Evolutionary conservation across 1,140 invertebrate genomes (phyloP), one percentile per base, ranked within the genome.

Genomic region (Pachyrhynchus sulphureomaculatus): DNA sequence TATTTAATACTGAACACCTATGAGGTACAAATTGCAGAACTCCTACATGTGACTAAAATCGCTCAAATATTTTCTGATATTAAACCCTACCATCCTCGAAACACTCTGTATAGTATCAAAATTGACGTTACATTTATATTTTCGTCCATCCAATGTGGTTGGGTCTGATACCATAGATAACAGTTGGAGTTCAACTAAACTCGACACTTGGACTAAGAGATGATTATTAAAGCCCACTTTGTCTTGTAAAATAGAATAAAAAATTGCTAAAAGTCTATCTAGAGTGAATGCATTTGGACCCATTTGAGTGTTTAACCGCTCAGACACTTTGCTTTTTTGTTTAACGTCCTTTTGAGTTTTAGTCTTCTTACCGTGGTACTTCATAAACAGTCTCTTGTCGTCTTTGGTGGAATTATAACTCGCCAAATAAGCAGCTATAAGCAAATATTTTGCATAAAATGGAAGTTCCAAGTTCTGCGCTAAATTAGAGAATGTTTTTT

Each of bases 381-480:
- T 92, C 69, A 90, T 81, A 72, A 93, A 95, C 2, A 93, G 75
- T 51, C 88, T 80, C 72, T 89, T 91, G 74, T 96, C 93, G 67
- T 90, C 86, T 69, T 91, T 93, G 0, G 87, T 82, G 0, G 91
- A 89, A 77, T 95, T 95, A 69, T 95, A 92, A 18, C 93, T 96
- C 0, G 93, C 93, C 54, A 96, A 77, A 75, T 92, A 96, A 5
- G 92, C 88, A 18, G 93, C 91, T 21, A 96, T 91, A 2, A 96
- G 76, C 29, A 96, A 79, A 75, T 86, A 95, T 75, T 95, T 95
- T 0, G 89, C 88, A 76, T 93, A 95, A 71, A 86, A 93, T 0
- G 93, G 93, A 4, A 96, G 77, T 73, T 96, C 92, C 45, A 93
- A 83, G 56, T 83, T 86, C 58, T 89, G 81, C 4, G 83, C 83